Base-by-base conservation (phyloP, 2,888 invertebrate species). In the Drosophila flavopinicola region DNA sequence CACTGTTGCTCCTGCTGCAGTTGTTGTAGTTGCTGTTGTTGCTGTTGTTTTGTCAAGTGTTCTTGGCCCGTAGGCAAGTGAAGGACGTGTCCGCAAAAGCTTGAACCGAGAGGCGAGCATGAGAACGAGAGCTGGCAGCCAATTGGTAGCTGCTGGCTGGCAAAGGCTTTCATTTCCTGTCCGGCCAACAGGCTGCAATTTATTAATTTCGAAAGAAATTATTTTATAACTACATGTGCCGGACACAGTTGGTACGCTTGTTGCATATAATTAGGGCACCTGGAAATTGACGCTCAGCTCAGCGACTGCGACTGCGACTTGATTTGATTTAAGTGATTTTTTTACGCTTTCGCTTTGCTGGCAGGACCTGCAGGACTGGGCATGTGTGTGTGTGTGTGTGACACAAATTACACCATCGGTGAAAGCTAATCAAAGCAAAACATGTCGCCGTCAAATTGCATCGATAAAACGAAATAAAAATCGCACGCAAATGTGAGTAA, bases 161-260 rank as follows among this genome's bases (percentile, higher is more conserved):
- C 70, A 51, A 54, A 56, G 48, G 73, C 73, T 61, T 66, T 78
- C 61, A 82, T 68, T 65, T 75, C 75, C 82, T 70, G 77, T 48
- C 54, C 67, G 54, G 42, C 57, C 59, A 63, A 48, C 76, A 80
- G 75, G 68, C 86, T 66, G 67, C 87, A 85, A 83, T 83, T 83
- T 83, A 87, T 83, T 87, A 83, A 83, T 83, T 87, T 87, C 65
- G 63, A 82, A 73, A 57, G 84, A 73, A 80, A 87, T 87, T 85
- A 64, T 82, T 85, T 67, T 66, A 75, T 78, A 85, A 82, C 83
- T 69, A 68, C 61, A 69, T 60, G 61, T 23, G 41, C 44, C 53
- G 51, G 48, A 17, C 9, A 25, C 51, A 30, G 35, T 17, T 42
- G 38, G 35, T 41, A 1, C 33, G 80, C 84, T 64, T 84, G 86